phyloP scores from a whole-genome alignment of 2,888 invertebrate genomes.

The Noctua fimbriata region DNA sequence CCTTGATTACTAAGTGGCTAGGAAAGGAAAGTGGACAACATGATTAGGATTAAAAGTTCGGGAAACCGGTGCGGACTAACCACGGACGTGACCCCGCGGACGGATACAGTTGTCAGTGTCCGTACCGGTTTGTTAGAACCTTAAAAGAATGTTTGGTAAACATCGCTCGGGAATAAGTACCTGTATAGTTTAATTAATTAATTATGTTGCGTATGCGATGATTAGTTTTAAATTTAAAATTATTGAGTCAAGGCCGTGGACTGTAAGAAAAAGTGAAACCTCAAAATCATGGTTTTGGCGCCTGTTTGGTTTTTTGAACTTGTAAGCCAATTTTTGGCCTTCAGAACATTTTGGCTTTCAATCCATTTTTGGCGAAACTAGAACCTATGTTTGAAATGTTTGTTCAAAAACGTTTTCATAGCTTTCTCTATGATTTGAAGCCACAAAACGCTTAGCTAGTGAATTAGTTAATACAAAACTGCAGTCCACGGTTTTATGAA shows the following conservation, averaged over 20 bases:
- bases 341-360: neutral
- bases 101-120: neutral
- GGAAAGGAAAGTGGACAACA: neutral
- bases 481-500: constrained; percentile 37
- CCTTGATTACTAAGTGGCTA: too few species aligned
- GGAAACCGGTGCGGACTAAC: neutral
- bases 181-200: constrained; percentile 60
- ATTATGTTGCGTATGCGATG: constrained; percentile 50
- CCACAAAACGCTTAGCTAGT: constrained; percentile 48
- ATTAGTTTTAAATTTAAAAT: constrained; percentile 38
- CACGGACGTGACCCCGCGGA: neutral
- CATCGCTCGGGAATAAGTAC: constrained; percentile 62
- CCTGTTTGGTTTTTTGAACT: neutral
- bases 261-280: constrained; percentile 23
- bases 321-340: neutral
- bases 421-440: neutral
- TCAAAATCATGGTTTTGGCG: neutral
- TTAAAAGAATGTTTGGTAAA: constrained; percentile 14
- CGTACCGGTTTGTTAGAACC: neutral
- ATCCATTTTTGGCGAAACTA: neutral
- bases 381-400: neutral
- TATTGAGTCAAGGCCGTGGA: constrained; percentile 25
- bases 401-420: neutral
- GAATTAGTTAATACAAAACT: constrained; percentile 43
- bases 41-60: neutral